These are phyloP conservation scores for Phoxinus dragarum DNA, from an alignment of 2,797 vertebrate genomes.

Conservation along the genomic window DNA sequence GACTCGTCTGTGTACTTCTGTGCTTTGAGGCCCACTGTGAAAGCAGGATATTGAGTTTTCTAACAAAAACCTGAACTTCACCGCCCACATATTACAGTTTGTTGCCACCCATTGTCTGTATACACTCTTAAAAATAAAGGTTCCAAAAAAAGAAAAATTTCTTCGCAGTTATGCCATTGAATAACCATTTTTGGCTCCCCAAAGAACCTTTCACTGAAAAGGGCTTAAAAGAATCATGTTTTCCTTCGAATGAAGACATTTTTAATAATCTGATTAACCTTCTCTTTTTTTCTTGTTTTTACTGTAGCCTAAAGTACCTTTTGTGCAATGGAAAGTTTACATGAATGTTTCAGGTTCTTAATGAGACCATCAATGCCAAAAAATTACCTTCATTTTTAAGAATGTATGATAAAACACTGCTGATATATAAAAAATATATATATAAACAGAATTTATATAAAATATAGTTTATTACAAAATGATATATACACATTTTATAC, in stretches of 20 bases:
- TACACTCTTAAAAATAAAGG: too few species aligned
- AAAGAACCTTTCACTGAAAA: neutral
- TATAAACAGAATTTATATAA: neutral
- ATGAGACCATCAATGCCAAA: too few species aligned
- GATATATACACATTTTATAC: neutral
- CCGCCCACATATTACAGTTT: neutral
- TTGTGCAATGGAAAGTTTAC: too few species aligned
- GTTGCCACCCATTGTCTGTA: neutral
- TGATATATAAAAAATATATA: neutral
- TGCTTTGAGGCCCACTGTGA: constrained; percentile 41
- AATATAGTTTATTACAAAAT: neutral
- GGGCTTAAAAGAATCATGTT: too few species aligned
- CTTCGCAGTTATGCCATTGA: too few species aligned
- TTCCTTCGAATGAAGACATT: too few species aligned
- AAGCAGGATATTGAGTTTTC: neutral
- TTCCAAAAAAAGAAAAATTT: too few species aligned
- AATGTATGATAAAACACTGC: neutral
- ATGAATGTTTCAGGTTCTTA: too few species aligned
- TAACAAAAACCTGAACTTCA: constrained; percentile 33
- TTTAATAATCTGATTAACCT: too few species aligned
- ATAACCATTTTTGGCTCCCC: neutral
- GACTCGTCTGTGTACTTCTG: constrained; percentile 51
- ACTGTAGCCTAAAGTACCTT: too few species aligned
- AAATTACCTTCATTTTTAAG: too few species aligned
- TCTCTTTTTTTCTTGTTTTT: too few species aligned